A percentile compares a stretch with the other conserved stretches of the same genome.
These are phyloP conservation scores for Bombus confusus DNA, from an alignment of 1,140 invertebrate genomes.

Conservation along the genomic window DNA sequence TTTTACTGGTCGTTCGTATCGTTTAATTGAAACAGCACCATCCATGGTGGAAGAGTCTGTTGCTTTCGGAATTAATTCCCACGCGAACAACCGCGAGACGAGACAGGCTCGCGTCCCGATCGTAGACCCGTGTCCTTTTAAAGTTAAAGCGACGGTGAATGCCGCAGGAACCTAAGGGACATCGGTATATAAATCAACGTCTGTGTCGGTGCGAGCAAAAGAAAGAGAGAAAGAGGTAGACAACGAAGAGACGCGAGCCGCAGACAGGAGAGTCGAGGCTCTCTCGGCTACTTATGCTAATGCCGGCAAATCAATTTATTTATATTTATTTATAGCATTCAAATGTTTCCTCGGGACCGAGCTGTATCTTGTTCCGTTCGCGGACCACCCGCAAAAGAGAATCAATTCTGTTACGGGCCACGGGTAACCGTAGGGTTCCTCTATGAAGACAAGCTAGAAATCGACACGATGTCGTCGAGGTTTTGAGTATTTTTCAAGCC, in stretches of 20 bases:
- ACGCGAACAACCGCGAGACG: conserved; percentile 46
- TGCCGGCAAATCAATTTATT: conserved; percentile 77
- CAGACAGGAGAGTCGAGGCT: conserved; percentile 13
- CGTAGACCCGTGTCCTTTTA: conserved; percentile 63
- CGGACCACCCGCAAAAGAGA: conserved; percentile 71
- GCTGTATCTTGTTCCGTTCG: conserved; percentile 47
- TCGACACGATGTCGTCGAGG: too few species aligned
- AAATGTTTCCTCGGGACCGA: conserved; percentile 71
- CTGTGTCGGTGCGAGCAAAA: conserved; percentile 11
- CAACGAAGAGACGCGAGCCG: conserved; percentile 41
- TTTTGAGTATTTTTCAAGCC: too few species aligned
- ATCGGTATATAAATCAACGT: conserved; percentile 67
- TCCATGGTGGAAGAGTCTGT: background rate
- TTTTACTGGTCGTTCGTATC: background rate
- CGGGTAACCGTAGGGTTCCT: background rate
- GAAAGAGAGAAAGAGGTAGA: conserved; percentile 15
- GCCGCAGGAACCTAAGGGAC: conserved; percentile 57
- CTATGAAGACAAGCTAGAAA: conserved; percentile 5
- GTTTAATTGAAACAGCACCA: conserved; percentile 25
- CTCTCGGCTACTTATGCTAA: conserved; percentile 74
- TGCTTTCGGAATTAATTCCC: conserved; percentile 60
- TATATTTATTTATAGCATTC: conserved; percentile 78
- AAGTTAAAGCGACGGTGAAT: conserved; percentile 65
- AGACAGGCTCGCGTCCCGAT: conserved; percentile 32
- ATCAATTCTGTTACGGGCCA: conserved; percentile 44